Conservation (phyloP, 2,797 vertebrate genomes). For the Aulostomus chinensis region DNA sequence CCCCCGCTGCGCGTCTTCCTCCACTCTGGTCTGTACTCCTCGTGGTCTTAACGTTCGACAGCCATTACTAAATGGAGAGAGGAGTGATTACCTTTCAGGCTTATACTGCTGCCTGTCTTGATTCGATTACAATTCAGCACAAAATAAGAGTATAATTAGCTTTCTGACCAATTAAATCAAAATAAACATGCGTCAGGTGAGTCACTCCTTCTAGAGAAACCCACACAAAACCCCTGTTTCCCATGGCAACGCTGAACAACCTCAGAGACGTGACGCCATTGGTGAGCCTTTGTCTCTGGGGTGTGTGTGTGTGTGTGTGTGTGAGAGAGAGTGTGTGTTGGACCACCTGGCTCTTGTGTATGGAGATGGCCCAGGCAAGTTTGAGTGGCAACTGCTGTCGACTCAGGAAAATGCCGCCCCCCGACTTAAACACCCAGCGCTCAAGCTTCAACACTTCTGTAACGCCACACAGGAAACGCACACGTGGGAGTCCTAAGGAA, state of each 20-base stretch:
- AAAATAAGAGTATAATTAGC: background rate
- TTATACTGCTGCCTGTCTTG: too few relatives aligned
- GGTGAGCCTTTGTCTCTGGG: too few relatives aligned
- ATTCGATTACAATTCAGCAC: background rate
- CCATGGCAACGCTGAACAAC: background rate
- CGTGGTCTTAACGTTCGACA: too few relatives aligned
- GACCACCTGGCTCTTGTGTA: constrained; percentile 96
- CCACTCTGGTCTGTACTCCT: too few relatives aligned
- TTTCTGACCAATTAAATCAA: constrained; percentile 1
- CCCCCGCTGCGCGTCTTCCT: too few relatives aligned
- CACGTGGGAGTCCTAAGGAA: constrained; percentile 84
- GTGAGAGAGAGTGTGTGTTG: background rate
- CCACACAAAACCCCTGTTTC: background rate
- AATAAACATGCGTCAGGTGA: constrained; percentile 5
- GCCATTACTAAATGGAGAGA: too few relatives aligned
- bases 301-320: too few relatives aligned
- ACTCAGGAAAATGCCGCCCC: constrained; percentile 84
- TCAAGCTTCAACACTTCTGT: constrained; percentile 86
- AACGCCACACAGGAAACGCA: constrained; percentile 90
- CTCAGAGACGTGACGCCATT: too few relatives aligned
- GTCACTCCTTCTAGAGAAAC: background rate
- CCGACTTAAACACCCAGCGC: constrained; percentile 88
- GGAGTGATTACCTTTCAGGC: too few relatives aligned
- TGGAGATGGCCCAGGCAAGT: constrained; percentile 97
- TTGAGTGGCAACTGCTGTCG: constrained; percentile 94